phyloP scores from a whole-genome alignment of 2,888 invertebrate species.

The Drosophila gaucha region DNA sequence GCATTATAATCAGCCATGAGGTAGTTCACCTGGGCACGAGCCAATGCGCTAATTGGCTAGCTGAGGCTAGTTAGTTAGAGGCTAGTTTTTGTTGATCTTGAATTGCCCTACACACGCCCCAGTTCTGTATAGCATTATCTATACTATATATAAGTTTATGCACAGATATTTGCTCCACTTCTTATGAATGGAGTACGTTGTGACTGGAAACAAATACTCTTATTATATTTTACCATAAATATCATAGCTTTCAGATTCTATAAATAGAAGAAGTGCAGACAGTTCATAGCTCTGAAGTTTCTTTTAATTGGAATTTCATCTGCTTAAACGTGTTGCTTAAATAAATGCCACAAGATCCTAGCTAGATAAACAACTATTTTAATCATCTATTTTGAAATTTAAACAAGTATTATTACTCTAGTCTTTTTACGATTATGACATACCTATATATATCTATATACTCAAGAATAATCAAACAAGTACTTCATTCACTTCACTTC shows the following conservation, averaged over 20 bases:
- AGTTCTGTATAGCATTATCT: constrained; percentile 1
- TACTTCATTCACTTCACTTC: no score
- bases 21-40: constrained; percentile 76
- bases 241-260: not conserved
- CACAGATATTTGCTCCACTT: not conserved
- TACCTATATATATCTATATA: no score
- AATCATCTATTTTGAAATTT: not conserved
- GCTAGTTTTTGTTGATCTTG: constrained; percentile 49
- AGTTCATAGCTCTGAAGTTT: not conserved
- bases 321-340: not conserved
- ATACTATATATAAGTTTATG: not conserved
- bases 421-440: not conserved
- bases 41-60: constrained; percentile 54
- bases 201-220: constrained; percentile 3
- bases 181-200: constrained; percentile 5
- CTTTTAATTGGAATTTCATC: constrained; percentile 1
- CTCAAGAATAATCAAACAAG: no score
- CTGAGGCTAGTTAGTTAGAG: constrained; percentile 25
- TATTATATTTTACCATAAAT: not conserved
- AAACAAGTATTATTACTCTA: not conserved
- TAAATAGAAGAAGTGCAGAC: constrained; percentile 1
- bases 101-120: constrained; percentile 63
- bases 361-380: not conserved
- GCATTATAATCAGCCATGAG: constrained; percentile 66
- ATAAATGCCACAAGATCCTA: not conserved